Evolutionary conservation across 2,797 vertebrate species (phyloP), one percentile per base, ranked within the genome.

Genomic region (Urophycis tenuis): DNA sequence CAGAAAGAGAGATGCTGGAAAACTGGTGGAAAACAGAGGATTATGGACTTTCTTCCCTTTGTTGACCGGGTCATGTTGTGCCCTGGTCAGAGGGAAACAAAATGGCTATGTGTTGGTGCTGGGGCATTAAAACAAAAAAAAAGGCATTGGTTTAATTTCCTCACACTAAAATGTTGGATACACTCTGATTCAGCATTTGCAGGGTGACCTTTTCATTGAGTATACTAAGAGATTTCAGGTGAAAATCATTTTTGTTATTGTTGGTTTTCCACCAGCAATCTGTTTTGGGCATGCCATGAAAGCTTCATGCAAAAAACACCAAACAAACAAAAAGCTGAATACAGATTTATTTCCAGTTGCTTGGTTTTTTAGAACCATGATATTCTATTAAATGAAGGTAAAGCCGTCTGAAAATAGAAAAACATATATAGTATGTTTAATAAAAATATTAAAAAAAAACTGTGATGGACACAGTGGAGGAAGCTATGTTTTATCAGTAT

Each of bases 61-160:
- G 32, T 33, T 31, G 69, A 19, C 36, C 74, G n/a, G 79, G 73
- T 82, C 77, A 74, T 70, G 70, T 74, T 74, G 75, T 78, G 79
- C 60, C 32, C 53, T 75, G 73, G 77, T 84, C 77, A 83, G 74
- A 75, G 31, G 25, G 33, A 79, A 82, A 41, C 53, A 76, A 80
- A 85, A 85, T 75, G 74, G 81, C 77, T 77, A 6, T 71, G 30
- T 31, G 9, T 69, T 29, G 17, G 3, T 53, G 17, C 19, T 22
- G 17, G 41, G 3, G 41, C 41, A n/a, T n/a, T 17, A 17, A 17
- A 15, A 17, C 7, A 25, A 60, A 60, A 22, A 45, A 45, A 45
- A 45, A 14, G 17, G 41, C 17, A 53, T 53, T 7, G 22, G 17
- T 60, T 25, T n/a, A 1, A 29, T 12, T 29, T 67, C 25, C n/a